Evolutionary conservation across 1,140 invertebrate genomes (phyloP).

Genomic region (Tetragnatha versicolor): DNA sequence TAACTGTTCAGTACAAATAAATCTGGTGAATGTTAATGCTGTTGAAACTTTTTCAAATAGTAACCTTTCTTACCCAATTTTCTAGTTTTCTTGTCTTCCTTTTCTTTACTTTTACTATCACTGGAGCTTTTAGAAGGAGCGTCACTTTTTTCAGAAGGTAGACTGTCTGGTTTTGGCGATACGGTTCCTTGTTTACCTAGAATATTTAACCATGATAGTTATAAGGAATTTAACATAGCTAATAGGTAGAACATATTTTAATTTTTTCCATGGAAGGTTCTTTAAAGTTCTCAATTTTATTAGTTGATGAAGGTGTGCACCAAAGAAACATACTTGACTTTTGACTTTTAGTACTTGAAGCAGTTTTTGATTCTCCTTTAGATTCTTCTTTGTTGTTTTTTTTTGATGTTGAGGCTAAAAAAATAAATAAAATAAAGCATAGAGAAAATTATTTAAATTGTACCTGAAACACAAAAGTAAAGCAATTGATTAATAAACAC

Average conservation of each 20-base stretch:
- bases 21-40: no score
- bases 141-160: constrained; percentile 14
- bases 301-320: no score
- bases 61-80: background rate
- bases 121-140: background rate
- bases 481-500: background rate
- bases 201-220: no score
- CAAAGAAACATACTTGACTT: constrained; percentile 15
- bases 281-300: no score
- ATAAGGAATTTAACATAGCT: no score
- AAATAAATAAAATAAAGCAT: background rate
- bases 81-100: constrained; percentile 26
- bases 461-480: no score
- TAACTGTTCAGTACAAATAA: background rate
- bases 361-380: background rate
- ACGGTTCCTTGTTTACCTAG: constrained; percentile 17
- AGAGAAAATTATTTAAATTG: background rate
- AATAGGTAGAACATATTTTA: no score
- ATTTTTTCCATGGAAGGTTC: no score
- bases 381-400: constrained; percentile 17
- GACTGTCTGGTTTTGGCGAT: background rate
- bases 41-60: background rate
- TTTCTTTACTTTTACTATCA: constrained; percentile 17
- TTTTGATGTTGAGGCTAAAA: background rate
- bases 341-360: background rate